Conservation (phyloP, 2,113 vertebrate genomes). For the Phasianus colchicus region DNA sequence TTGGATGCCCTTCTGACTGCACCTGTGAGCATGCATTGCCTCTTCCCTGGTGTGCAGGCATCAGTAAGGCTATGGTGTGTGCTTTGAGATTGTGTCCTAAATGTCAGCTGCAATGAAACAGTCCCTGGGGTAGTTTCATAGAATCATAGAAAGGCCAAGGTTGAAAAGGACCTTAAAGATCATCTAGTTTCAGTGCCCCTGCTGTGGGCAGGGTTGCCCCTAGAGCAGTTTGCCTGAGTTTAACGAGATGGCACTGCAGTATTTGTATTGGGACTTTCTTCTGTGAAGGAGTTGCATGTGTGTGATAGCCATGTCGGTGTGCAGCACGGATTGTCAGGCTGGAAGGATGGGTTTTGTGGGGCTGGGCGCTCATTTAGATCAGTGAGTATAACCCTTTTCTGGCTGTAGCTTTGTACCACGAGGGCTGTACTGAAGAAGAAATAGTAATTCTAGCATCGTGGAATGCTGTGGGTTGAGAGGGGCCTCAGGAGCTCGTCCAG, state of each 20-base stretch:
- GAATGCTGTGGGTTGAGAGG: background rate
- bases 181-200: too few species aligned
- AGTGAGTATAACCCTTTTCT: background rate
- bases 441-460: accelerated
- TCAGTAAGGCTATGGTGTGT: accelerated
- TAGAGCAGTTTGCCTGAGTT: background rate
- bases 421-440: background rate
- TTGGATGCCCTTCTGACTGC: background rate
- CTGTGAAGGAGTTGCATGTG: accelerated
- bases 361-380: background rate
- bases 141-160: too few species aligned
- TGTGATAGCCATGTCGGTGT: accelerated
- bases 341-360: background rate
- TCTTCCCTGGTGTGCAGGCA: background rate
- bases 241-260: accelerated
- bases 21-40: background rate
- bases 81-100: background rate
- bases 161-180: too few species aligned
- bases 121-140: too few species aligned
- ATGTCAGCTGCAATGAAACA: background rate
- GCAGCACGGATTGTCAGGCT: accelerated
- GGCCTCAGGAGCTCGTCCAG: accelerated
- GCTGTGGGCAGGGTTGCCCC: too few species aligned
- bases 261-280: background rate
- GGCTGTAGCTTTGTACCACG: background rate